Base-by-base conservation (phyloP, 23 tunicate species). In the Diplosoma virens region DNA sequence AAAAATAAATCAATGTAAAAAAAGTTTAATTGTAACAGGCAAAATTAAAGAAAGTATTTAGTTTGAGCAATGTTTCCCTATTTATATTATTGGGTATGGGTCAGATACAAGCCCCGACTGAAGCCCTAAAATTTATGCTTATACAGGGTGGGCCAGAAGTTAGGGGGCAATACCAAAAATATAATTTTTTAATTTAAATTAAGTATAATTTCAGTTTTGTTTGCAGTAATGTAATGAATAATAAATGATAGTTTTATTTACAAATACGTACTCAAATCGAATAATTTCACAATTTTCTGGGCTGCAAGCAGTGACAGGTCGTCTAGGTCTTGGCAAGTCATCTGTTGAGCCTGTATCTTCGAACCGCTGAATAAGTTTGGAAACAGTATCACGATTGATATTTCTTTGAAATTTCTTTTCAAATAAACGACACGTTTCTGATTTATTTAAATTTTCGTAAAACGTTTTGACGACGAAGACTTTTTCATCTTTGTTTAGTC, bases 271-370 rank as follows among this genome's bases (percentile, higher is more conserved):
- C 9, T 16, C 63, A 56, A 16, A 22, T 56, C 63, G 63, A 56
- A 56, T 56, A 56, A 56, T 56, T 56, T 56, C 63, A 11, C 63
- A 25, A 56, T 56, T 56, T 56, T 56, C 24, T 56, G 63, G 63
- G 24, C 63, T 56, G 63, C 63, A 56, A 56, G 63, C 63, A 56
- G 63, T 56, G 63, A 56, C 63, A 56, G 63, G 63, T 56, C 24
- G 63, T 56, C 63, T 20, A 20, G 63, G 25, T 56, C 63, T 56
- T 56, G 63, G 63, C 63, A 56, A 56, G 63, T 56, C 63, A 56
- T 56, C 63, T 56, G 63, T 56, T 56, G 63, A 56, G 20, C 63
- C 63, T 11, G 63, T 20, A 56, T 56, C 63, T 56, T 56, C 63
- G 24, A 56, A 56, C 63, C 63, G 63, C 63, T 11, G 21, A 16